Evolutionary conservation across 2,113 vertebrate species (phyloP), one percentile per base, ranked within the genome.

Genomic region (Eleginops maclovinus): DNA sequence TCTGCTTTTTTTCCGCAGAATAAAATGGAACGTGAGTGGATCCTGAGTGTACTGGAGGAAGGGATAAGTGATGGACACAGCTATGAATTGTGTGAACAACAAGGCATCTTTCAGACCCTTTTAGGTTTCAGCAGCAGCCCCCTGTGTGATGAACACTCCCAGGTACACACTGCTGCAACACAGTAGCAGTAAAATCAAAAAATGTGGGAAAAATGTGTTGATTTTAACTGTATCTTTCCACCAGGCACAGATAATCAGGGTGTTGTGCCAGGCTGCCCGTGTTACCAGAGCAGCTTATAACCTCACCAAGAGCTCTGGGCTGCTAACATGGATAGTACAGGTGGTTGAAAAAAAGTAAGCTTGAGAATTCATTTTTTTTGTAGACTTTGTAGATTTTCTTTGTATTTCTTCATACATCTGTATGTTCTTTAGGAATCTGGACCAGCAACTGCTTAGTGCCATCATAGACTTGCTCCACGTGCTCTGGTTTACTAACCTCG

Each of bases 401-500:
- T n/a, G n/a, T n/a, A n/a, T n/a, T 41, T 3, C 22, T 22, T 0
- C 69, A 55, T 28, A 16, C 21, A 13, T n/a, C 55, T 74, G 15
- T 75, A 1, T 67, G 6, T 36, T 19, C 24, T 26, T 19, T 79
- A 99, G 98, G 84, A 94, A 92, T 89, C 77, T 97, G 31, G 95
- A 96, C 82, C 94, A 92, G 41, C 95, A 87, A 72, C 70, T 96
- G 80, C 79, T 98, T 6, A 87, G 87, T 21, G 64, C 17, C 41
- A 21, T 97, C 26, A 92, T 97, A 58, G 93, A 95, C 17, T 91
- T 99, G 85, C 91, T 98, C 5, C 93, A 95, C 51, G 89, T 80
- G 1, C 92, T 99, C 24, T 99, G 97, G 97, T 82, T 95, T 71
- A 97, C 96, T 17, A 96, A 94, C 88, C 89, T 96, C 10, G 96